A percentile compares a stretch with the other conserved stretches of the same genome.
phyloP scores from a whole-genome alignment of 2,797 vertebrate genomes.

The Petrocephalus sullivani region DNA sequence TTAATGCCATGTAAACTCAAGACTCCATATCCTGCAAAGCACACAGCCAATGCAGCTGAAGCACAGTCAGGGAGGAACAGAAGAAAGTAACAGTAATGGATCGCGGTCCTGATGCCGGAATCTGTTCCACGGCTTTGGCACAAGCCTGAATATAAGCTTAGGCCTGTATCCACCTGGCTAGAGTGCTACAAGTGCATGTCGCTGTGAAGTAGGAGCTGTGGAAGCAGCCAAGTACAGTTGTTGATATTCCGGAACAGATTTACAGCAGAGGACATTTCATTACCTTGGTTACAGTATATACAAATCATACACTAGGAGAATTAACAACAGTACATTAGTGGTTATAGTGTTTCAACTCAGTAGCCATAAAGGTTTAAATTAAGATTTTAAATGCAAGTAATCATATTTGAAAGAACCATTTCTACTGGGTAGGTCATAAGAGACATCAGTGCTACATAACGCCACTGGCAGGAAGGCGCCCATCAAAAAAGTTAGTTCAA shows the following conservation, averaged over 20 bases:
- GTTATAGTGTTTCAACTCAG: constrained; percentile 7
- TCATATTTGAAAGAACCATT: not conserved
- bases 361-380: constrained; percentile 2
- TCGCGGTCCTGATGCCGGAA: constrained; percentile 44
- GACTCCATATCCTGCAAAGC: not conserved
- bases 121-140: constrained; percentile 36
- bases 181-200: not conserved
- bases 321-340: not conserved
- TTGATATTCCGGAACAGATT: not conserved
- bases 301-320: not conserved
- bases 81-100: not conserved
- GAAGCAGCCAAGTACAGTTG: not conserved
- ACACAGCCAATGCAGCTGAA: not conserved
- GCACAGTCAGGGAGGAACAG: not conserved
- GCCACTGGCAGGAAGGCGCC: not conserved
- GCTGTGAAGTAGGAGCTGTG: not conserved
- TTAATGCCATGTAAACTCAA: not conserved
- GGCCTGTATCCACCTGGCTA: not conserved
- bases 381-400: constrained; percentile 16
- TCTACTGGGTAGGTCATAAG: not conserved
- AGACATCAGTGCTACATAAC: constrained; percentile 15
- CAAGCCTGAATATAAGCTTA: not conserved
- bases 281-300: constrained; percentile 38
- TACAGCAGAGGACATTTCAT: not conserved
- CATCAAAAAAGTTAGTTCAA: not conserved